Conservation (phyloP, 1,140 invertebrate species). For the Heliconius congener region DNA sequence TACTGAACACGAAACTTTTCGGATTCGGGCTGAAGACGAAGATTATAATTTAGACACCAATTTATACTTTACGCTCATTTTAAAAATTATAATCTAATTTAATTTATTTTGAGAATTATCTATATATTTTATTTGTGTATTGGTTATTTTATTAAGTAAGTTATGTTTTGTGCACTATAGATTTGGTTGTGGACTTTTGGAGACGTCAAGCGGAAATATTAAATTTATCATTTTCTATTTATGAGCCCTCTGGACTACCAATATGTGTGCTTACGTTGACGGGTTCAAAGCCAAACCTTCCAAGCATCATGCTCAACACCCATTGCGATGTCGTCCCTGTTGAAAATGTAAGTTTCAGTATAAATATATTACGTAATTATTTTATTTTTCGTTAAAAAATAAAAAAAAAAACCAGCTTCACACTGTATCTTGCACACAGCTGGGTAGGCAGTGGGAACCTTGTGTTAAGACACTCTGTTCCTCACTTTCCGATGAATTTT, state of each 20-base stretch:
- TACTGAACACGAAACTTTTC: too few relatives aligned
- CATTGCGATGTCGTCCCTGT: conserved; percentile 98
- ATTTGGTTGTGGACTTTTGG: conserved; percentile 50
- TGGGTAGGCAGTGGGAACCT: too few relatives aligned
- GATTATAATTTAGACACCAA: too few relatives aligned
- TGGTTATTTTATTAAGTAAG: neutral
- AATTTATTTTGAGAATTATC: too few relatives aligned
- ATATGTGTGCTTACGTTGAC: conserved; percentile 90
- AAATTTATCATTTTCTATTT: conserved; percentile 46
- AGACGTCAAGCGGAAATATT: conserved; percentile 42
- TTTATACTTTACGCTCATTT: too few relatives aligned
- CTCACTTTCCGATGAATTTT: too few relatives aligned
- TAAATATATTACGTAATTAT: neutral
- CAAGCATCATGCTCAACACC: conserved; percentile 92
- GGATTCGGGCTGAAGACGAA: too few relatives aligned
- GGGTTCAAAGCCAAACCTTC: conserved; percentile 86
- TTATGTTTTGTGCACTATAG: conserved; percentile 25
- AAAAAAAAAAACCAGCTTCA: too few relatives aligned
- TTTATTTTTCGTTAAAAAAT: too few relatives aligned
- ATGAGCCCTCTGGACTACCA: conserved; percentile 76
- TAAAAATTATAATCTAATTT: too few relatives aligned
- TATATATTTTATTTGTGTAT: neutral
- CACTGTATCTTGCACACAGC: too few relatives aligned
- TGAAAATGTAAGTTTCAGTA: conserved; percentile 66
- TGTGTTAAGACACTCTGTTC: too few relatives aligned